These are phyloP conservation scores for Pseudomyrmex gracilis DNA, from an alignment of 1,140 invertebrate species.

Conservation along the genomic window DNA sequence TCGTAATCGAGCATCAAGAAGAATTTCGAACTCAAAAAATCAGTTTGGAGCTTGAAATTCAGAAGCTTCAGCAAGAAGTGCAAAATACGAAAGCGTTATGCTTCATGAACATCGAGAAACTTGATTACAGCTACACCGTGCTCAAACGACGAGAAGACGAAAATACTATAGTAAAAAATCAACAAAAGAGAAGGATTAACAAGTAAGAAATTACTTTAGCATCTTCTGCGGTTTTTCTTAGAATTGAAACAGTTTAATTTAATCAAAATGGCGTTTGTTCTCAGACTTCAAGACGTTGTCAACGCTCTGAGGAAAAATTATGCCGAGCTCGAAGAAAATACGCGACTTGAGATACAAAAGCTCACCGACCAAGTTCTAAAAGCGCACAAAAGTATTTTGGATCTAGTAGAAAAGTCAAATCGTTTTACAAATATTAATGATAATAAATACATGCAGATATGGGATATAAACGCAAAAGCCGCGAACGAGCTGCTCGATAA, in stretches of 20 bases:
- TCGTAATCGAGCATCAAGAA: constrained; percentile 89
- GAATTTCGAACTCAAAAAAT: constrained; percentile 90
- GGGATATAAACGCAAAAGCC: constrained; percentile 90
- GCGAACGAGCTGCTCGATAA: constrained; percentile 86
- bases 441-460: constrained; percentile 86
- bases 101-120: constrained; percentile 93
- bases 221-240: not conserved
- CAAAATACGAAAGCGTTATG: constrained; percentile 90
- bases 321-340: constrained; percentile 87
- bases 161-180: constrained; percentile 92
- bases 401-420: constrained; percentile 89
- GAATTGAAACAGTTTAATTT: constrained; percentile 38
- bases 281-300: constrained; percentile 90
- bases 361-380: constrained; percentile 88
- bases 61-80: constrained; percentile 91
- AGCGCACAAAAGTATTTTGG: constrained; percentile 88
- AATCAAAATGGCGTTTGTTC: constrained; percentile 31
- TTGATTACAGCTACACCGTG: constrained; percentile 94
- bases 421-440: constrained; percentile 89
- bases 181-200: constrained; percentile 93
- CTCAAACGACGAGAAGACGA: constrained; percentile 94
- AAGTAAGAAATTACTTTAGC: constrained; percentile 76
- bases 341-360: constrained; percentile 86
- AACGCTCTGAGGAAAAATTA: constrained; percentile 88
- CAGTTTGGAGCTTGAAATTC: constrained; percentile 89